Base-by-base conservation (phyloP, 64 coral and sea anemone genomes). In the Pocillopora verrucosa region DNA sequence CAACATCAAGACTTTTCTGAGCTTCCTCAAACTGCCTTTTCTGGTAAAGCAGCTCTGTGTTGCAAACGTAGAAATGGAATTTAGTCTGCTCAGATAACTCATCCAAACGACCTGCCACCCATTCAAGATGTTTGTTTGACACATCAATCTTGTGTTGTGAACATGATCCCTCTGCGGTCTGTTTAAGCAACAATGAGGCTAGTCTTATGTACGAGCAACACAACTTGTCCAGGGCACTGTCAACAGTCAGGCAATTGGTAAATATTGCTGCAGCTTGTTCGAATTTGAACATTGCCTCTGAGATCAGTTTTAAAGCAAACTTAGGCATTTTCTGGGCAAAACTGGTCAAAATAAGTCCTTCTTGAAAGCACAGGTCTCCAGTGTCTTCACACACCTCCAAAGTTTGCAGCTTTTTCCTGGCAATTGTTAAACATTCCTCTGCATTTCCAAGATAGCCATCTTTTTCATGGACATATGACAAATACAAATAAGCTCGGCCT, bases 371-470 rank as follows among this genome's bases (percentile, higher is more conserved):
- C 11, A 99, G 89, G 74, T 99, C 97, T 69, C 93, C 97, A 81
- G 77, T 20, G 36, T 99, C 97, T 38, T 95, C 94, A 89, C 94
- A 99, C 6, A 87, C 72, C 25, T 87, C 88, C 84, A 99, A 80
- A 22, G 64, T 34, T 77, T 93, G 88, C 16, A 99, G 85, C 56
- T 93, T 95, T 41, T 93, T 95, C 35, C 91, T 86, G n/a, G 97
- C 97, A 81, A 99, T 94, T 26, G 84, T 78, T 13, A 99, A 89
- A 83, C 94, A 95, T 58, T 99, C 97, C 19, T 92, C 94, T 57
- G 97, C 97, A 78, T 90, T 95, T 65, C 97, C 97, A 38, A 99
- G 83, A 19, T 60, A 91, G 3, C 88, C 87, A 70, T 99, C 94
- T 60, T 82, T 87, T 72, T 95, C 86, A 80, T 99, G 97, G 57